Percentiles rank a stretch among this genome's conserved stretches.
Conservation (phyloP, 1,140 invertebrate genomes). For the Cherax destructor region DNA sequence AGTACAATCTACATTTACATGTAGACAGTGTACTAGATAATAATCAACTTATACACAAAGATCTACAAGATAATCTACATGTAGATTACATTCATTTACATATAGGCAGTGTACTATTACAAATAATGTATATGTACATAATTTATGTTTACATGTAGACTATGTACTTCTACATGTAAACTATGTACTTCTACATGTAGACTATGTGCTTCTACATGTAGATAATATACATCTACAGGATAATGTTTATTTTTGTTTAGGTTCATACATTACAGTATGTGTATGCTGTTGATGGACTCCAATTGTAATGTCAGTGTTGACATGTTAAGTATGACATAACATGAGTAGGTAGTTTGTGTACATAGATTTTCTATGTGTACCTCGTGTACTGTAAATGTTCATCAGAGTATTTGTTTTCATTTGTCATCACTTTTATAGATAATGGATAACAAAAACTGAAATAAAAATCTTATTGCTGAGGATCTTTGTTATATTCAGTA, state of each 20-base stretch:
- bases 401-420: conserved; percentile 46
- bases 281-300: conserved; percentile 15
- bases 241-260: neutral
- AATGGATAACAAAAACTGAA: conserved; percentile 36
- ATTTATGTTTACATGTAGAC: too few species aligned
- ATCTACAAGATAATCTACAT: too few species aligned
- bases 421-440: conserved; percentile 54
- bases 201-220: too few species aligned
- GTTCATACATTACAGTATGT: neutral
- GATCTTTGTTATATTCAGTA: neutral
- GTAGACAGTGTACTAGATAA: too few species aligned
- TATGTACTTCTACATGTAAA: too few species aligned
- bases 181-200: too few species aligned
- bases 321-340: conserved; percentile 26
- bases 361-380: conserved; percentile 55
- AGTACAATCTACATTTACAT: too few species aligned
- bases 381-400: conserved; percentile 53
- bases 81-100: too few species aligned
- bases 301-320: conserved; percentile 25
- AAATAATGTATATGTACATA: too few species aligned
- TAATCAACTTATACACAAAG: too few species aligned
- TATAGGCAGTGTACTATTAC: too few species aligned
- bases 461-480: conserved; percentile 35
- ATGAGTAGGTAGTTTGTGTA: conserved; percentile 46
- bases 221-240: neutral